Percentiles rank a stretch among this genome's conserved stretches.
phyloP scores from a whole-genome alignment of 1,140 invertebrate species.

The Drosophila hydei region DNA sequence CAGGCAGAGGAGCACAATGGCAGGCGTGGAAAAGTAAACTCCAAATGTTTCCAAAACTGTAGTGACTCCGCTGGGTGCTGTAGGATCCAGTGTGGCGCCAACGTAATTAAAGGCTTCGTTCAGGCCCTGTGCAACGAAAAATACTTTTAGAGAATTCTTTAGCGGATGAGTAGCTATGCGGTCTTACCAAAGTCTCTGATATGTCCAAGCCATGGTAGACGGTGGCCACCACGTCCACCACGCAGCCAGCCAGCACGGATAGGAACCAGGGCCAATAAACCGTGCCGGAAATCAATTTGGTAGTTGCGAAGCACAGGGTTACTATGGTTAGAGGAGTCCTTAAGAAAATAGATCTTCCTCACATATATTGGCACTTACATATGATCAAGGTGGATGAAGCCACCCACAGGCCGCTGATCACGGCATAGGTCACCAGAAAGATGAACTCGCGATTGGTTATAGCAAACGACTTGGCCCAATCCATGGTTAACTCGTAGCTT shows the following conservation, averaged over 20 bases:
- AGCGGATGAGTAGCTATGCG: too few relatives aligned
- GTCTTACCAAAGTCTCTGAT: constrained; percentile 56
- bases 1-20: constrained; percentile 63
- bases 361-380: constrained; percentile 41
- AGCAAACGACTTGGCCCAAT: constrained; percentile 53
- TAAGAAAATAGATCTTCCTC: not conserved
- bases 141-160: not conserved
- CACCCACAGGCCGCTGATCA: constrained; percentile 72
- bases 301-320: constrained; percentile 68
- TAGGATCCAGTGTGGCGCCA: not conserved
- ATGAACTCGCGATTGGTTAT: constrained; percentile 68
- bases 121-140: constrained; percentile 21
- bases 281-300: constrained; percentile 65
- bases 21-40: constrained; percentile 68
- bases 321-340: constrained; percentile 28
- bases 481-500: constrained; percentile 7
- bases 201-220: constrained; percentile 69
- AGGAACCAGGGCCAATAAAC: constrained; percentile 81
- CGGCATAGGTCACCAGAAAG: constrained; percentile 73
- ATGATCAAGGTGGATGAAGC: constrained; percentile 66
- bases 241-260: constrained; percentile 59
- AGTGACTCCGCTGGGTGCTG: not conserved
- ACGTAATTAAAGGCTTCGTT: constrained; percentile 48
- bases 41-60: constrained; percentile 35
- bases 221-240: constrained; percentile 73